Conservation (phyloP, 2,888 invertebrate genomes). For the Dryadula phaetusa region DNA sequence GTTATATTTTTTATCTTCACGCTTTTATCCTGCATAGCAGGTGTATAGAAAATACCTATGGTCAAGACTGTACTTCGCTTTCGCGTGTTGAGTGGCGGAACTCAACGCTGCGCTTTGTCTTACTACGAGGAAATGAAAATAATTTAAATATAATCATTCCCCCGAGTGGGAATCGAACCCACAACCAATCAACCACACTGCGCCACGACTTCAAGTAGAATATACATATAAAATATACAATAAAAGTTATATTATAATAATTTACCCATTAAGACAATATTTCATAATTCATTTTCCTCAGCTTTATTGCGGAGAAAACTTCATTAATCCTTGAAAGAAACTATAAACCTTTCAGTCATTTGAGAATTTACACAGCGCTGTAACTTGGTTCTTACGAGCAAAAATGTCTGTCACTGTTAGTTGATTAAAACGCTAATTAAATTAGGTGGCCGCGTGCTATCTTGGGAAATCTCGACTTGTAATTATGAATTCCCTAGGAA, state of each 20-base stretch:
- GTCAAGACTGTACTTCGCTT: too few relatives aligned
- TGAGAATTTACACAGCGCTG: background rate
- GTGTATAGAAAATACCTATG: too few relatives aligned
- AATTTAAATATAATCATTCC: too few relatives aligned
- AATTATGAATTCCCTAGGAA: slow-evolving; percentile 22
- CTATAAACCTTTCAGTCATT: background rate
- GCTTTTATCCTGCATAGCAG: too few relatives aligned
- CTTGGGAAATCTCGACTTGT: slow-evolving; percentile 68
- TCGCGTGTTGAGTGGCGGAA: too few relatives aligned
- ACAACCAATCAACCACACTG: too few relatives aligned
- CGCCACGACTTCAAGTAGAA: too few relatives aligned
- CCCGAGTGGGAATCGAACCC: too few relatives aligned
- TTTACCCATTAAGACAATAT: background rate
- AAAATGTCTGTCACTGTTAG: slow-evolving; percentile 50
- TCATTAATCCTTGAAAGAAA: background rate
- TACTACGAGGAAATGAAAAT: too few relatives aligned
- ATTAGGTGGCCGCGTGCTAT: slow-evolving; percentile 65
- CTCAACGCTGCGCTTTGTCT: too few relatives aligned
- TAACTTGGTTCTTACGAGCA: slow-evolving; percentile 26
- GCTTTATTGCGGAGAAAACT: background rate
- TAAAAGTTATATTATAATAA: background rate
- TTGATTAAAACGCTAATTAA: slow-evolving; percentile 77
- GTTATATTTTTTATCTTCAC: too few relatives aligned
- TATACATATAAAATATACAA: too few relatives aligned
- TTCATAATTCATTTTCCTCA: background rate